Evolutionary conservation across 2,888 invertebrate species (phyloP).

Genomic region (Pherbina coryleti): DNA sequence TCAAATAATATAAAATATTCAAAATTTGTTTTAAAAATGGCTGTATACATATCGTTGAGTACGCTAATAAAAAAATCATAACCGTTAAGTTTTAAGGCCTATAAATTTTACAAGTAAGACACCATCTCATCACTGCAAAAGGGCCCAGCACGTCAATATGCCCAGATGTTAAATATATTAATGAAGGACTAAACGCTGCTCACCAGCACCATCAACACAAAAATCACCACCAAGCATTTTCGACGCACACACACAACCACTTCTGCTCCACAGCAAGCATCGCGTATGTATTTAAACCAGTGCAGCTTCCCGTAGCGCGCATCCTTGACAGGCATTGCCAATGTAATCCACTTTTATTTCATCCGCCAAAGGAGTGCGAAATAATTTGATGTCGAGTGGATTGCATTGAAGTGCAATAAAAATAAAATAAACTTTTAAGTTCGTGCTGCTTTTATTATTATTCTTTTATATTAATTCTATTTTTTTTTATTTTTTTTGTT

Average conservation of each 20-base stretch:
- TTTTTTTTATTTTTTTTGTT: not conserved
- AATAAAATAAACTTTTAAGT: conserved; percentile 24
- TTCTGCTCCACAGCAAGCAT: too few species aligned
- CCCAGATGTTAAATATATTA: conserved; percentile 31
- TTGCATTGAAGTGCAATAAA: conserved; percentile 35
- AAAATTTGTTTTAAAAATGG: too few species aligned
- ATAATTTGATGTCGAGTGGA: conserved; percentile 31
- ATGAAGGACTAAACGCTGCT: conserved; percentile 24
- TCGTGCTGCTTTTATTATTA: not conserved
- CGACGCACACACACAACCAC: too few species aligned
- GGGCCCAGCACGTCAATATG: conserved; percentile 1
- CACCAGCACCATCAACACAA: not conserved
- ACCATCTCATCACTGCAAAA: too few species aligned
- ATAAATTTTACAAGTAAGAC: too few species aligned
- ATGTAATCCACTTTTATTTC: conserved; percentile 28
- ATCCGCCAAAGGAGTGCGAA: conserved; percentile 23
- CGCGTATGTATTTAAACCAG: too few species aligned
- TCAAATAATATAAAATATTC: too few species aligned
- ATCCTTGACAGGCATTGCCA: conserved; percentile 8
- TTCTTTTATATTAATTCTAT: not conserved
- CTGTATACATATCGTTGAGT: too few species aligned
- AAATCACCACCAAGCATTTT: too few species aligned
- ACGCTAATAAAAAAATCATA: too few species aligned
- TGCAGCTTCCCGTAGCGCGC: not conserved
- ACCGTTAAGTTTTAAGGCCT: too few species aligned